A percentile compares a stretch with the other conserved stretches of the same genome.
Evolutionary conservation across 2,113 vertebrate genomes (phyloP).

Genomic region (Brachyistius frenatus): DNA sequence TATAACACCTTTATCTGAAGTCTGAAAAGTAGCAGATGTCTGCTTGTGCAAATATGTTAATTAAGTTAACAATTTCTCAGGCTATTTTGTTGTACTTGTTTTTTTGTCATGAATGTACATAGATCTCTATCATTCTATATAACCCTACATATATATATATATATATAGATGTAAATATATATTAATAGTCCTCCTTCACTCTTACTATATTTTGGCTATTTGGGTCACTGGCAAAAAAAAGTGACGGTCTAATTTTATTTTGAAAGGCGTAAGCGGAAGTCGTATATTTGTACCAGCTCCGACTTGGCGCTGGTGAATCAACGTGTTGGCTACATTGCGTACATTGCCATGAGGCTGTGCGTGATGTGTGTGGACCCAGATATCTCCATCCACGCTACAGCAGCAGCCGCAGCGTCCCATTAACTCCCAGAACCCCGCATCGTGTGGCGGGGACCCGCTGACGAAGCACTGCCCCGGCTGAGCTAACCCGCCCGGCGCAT

Average conservation of each 20-base stretch:
- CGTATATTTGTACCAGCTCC: accelerated
- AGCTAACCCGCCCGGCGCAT: constrained; percentile 44
- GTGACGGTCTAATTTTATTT: constrained; percentile 41
- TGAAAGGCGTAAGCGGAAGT: constrained; percentile 56
- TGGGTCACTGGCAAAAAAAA: too few species aligned
- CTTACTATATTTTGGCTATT: too few species aligned
- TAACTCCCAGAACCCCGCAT: constrained; percentile 10
- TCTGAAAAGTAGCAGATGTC: too few species aligned
- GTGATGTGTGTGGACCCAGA: constrained; percentile 34
- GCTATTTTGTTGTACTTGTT: too few species aligned
- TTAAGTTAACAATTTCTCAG: too few species aligned
- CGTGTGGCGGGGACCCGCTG: constrained; percentile 41
- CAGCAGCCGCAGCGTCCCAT: constrained; percentile 27
- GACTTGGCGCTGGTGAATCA: constrained; percentile 34
- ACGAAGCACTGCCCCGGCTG: constrained; percentile 54
- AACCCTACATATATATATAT: too few species aligned
- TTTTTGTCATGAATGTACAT: too few species aligned
- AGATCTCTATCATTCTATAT: too few species aligned
- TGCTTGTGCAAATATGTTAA: too few species aligned
- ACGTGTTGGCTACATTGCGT: constrained; percentile 48
- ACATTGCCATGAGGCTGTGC: constrained; percentile 52
- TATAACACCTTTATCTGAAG: too few species aligned
- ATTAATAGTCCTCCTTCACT: too few species aligned
- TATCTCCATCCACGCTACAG: constrained; percentile 36
- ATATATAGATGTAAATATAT: too few species aligned